phyloP scores from a whole-genome alignment of 1,140 invertebrate species.

The Rhagoletis zephyria region DNA sequence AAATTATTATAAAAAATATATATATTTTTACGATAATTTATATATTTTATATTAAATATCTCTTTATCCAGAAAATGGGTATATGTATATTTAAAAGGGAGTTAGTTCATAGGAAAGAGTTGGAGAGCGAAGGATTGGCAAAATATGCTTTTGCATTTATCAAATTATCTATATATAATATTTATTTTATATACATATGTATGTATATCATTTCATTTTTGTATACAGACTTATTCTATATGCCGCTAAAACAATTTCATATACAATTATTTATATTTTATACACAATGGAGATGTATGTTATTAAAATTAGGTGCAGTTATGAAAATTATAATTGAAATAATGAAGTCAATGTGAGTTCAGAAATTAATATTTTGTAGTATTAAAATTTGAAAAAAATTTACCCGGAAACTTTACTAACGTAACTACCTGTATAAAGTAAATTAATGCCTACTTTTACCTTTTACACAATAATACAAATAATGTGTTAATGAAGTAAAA shows the following conservation, averaged over 20 bases:
- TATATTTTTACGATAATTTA: slow-evolving; percentile 42
- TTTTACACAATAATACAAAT: slow-evolving; percentile 32
- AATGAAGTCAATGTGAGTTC: neutral
- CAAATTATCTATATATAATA: slow-evolving; percentile 49
- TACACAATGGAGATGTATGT: slow-evolving; percentile 34
- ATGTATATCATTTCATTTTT: slow-evolving; percentile 8
- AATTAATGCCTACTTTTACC: slow-evolving; percentile 25
- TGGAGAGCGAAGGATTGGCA: slow-evolving; percentile 32
- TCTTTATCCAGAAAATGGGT: slow-evolving; percentile 52
- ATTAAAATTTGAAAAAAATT: slow-evolving; percentile 51
- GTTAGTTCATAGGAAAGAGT: slow-evolving; percentile 29
- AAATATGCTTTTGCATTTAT: slow-evolving; percentile 52
- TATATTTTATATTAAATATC: slow-evolving; percentile 50
- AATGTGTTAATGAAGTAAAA: slow-evolving; percentile 40
- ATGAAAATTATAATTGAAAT: slow-evolving; percentile 36
- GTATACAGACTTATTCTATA: slow-evolving; percentile 24
- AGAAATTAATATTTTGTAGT: slow-evolving; percentile 50
- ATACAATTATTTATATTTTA: slow-evolving; percentile 48
- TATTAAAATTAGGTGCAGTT: slow-evolving; percentile 41
- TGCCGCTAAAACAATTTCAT: slow-evolving; percentile 33
- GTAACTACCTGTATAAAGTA: slow-evolving; percentile 41
- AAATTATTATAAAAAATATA: slow-evolving; percentile 48
- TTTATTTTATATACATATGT: slow-evolving; percentile 33
- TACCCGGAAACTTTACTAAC: slow-evolving; percentile 20
- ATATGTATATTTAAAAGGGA: slow-evolving; percentile 19